Evolutionary conservation across 1,140 invertebrate genomes (phyloP).

Genomic region (Tribolium madens): DNA sequence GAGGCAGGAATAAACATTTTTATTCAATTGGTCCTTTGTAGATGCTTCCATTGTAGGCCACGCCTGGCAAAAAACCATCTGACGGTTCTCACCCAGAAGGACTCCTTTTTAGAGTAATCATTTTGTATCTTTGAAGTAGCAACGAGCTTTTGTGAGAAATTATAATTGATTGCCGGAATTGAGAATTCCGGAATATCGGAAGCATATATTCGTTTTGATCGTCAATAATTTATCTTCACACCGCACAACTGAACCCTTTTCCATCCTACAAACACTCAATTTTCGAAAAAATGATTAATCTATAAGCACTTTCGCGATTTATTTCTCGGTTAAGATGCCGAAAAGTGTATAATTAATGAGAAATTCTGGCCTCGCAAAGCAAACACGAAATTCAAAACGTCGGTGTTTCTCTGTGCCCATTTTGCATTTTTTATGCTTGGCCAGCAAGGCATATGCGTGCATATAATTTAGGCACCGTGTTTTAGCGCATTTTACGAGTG

Average conservation of each 20-base stretch:
- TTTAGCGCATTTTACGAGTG: slow-evolving; percentile 12
- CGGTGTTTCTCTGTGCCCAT: background rate
- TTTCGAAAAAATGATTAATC: slow-evolving; percentile 31
- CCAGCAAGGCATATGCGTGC: slow-evolving; percentile 1
- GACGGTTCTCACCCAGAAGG: slow-evolving; percentile 37
- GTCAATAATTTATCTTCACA: slow-evolving; percentile 27
- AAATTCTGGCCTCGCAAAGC: background rate
- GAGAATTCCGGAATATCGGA: slow-evolving; percentile 1
- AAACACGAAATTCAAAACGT: background rate
- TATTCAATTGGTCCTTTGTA: slow-evolving; percentile 42
- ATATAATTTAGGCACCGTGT: slow-evolving; percentile 10
- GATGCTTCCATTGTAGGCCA: slow-evolving; percentile 27
- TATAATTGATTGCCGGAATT: slow-evolving; percentile 41
- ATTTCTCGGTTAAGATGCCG: background rate
- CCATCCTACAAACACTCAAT: slow-evolving; percentile 7
- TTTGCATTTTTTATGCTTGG: background rate
- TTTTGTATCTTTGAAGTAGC: slow-evolving; percentile 41
- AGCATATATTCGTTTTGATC: background rate
- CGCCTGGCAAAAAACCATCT: slow-evolving; percentile 35
- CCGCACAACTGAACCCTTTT: background rate
- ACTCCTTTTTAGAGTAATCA: slow-evolving; percentile 41
- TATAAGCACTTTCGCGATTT: background rate
- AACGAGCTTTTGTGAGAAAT: slow-evolving; percentile 38
- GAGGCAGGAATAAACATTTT: slow-evolving; percentile 34
- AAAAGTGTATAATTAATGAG: slow-evolving; percentile 17